Conservation (phyloP, 2,888 invertebrate species). For the Leptinotarsa haldemani region DNA sequence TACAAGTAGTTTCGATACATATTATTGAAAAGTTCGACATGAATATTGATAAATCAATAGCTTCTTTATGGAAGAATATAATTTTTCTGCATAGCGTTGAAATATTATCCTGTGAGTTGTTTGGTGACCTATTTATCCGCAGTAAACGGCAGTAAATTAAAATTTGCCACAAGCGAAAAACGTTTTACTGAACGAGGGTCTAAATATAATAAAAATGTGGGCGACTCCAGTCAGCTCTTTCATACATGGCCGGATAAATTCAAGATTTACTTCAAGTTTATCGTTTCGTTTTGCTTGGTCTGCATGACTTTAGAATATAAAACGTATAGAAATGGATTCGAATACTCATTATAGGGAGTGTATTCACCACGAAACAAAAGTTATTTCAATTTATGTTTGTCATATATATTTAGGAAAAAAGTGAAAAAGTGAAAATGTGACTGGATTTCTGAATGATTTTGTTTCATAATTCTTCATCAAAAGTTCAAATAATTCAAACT, state of each 20-base stretch:
- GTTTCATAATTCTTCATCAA: no score
- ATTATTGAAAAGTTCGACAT: no score
- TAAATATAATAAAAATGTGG: conserved; percentile 37
- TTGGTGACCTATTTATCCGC: conserved; percentile 4
- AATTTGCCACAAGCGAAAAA: conserved; percentile 33
- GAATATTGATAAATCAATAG: no score
- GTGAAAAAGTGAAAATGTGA: no score
- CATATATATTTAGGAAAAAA: no score
- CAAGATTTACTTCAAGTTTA: conserved; percentile 28
- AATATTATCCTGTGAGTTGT: not conserved
- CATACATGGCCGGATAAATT: conserved; percentile 29
- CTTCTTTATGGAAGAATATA: not conserved
- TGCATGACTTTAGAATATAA: conserved; percentile 6
- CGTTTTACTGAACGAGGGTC: conserved; percentile 36
- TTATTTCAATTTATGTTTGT: no score
- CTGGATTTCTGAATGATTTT: no score
- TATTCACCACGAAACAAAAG: no score
- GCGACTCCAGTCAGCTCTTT: conserved; percentile 32
- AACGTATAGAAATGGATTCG: not conserved
- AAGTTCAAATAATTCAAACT: no score
- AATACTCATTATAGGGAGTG: no score
- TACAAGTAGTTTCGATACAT: no score
- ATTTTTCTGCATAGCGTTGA: not conserved
- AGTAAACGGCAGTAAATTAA: conserved; percentile 28
- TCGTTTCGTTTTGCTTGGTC: not conserved